A percentile compares a stretch with the other conserved stretches of the same genome.
Evolutionary conservation across 2,888 invertebrate species (phyloP).

Genomic region (Acronicta leporina): DNA sequence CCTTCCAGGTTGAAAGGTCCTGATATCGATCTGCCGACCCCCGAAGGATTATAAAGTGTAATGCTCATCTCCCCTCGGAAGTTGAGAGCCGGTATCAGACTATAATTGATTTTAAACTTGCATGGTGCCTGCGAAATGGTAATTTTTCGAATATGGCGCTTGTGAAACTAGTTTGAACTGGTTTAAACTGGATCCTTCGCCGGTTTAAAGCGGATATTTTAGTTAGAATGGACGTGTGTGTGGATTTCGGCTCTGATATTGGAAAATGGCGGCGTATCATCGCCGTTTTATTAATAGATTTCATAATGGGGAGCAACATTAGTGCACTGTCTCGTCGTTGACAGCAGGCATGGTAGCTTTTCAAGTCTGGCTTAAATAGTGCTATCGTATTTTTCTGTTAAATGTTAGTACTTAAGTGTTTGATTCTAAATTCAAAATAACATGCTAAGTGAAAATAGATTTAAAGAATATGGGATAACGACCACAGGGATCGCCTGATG

Average conservation of each 20-base stretch:
- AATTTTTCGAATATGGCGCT: slow-evolving; percentile 57
- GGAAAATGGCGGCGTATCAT: not conserved
- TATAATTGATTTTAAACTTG: slow-evolving; percentile 60
- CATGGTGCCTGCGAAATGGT: slow-evolving; percentile 51
- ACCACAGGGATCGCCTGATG: too few relatives aligned
- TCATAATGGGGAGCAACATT: not conserved
- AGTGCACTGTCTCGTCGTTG: not conserved
- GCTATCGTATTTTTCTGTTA: too few relatives aligned
- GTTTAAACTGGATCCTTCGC: slow-evolving; percentile 25
- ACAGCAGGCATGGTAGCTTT: too few relatives aligned
- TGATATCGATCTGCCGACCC: slow-evolving; percentile 45
- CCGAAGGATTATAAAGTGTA: slow-evolving; percentile 53
- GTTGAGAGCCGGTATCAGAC: slow-evolving; percentile 40
- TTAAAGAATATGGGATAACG: too few relatives aligned
- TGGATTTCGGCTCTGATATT: not conserved
- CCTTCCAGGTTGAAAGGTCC: slow-evolving; percentile 34
- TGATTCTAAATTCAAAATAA: too few relatives aligned
- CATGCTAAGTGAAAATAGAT: too few relatives aligned
- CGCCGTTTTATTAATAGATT: not conserved
- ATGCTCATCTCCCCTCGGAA: slow-evolving; percentile 43
- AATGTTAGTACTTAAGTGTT: too few relatives aligned
- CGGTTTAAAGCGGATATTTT: slow-evolving; percentile 50
- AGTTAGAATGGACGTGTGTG: slow-evolving; percentile 28
- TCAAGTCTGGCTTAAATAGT: too few relatives aligned
- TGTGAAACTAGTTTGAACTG: slow-evolving; percentile 46